Base-by-base conservation (phyloP, 2,797 vertebrate genomes). In the Sebastiscus tertius region DNA sequence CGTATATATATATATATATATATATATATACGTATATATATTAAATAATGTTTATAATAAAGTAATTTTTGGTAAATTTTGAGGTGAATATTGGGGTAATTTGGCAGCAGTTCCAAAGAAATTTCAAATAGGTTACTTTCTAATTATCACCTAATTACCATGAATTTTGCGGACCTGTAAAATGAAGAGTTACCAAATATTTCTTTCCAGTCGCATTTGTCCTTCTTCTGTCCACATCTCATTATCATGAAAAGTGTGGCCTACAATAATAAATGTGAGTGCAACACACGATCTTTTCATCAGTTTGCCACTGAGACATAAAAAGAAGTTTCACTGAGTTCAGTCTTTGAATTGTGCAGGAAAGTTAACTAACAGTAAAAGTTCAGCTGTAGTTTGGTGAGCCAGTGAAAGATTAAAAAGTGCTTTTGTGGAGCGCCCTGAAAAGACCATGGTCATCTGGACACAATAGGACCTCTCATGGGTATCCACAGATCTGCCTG, bases 391-490 rank as follows among this genome's bases (percentile, higher is more conserved):
- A 22, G 54, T 72, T 78, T 72, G 27, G 46, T 54, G 67, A 61
- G 18, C 22, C 24, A 39, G 64, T 24, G 14, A 49, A 78, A 65
- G 20, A 72, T 73, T 42, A 75, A 83, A 79, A 54, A 26, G 18
- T 14, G 22, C 24, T 80, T 79, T 72, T 80, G 64, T 85, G 64
- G 81, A 29, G 24, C 3, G 4, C 58, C 16, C 56, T 83, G 72
- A 84, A 46, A 81, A 71, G 36, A 42, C 64, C 62, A 27, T 11
- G 39, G 78, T 82, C 79, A 71, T 86, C 54, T 65, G 27, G 61
- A 79, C 74, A 89, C 85, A 91, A 86, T 59, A 70, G 80, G 62
- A 69, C 22, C 77, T 81, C 77, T 89, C 63, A 59, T 74, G 71
- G 73, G 83, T 82, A 34, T 73, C 63, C 36, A 66, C 58, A 34